Evolutionary conservation across 2,113 vertebrate genomes (phyloP), one percentile per base, ranked within the genome.

Genomic region (Mola mola): DNA sequence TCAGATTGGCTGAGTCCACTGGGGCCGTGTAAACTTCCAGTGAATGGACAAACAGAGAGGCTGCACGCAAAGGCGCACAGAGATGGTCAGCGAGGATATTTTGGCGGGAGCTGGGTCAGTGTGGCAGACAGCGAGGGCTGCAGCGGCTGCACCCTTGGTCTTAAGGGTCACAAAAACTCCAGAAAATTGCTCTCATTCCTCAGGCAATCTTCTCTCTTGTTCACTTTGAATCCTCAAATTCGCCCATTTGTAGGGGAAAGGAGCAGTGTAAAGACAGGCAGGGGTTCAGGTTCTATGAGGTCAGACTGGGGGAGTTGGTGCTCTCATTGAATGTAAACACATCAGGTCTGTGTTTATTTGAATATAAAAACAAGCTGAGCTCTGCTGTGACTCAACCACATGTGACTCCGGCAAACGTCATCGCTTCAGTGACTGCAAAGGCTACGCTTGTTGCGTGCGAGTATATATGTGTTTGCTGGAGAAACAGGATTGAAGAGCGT

Each of bases 41-140:
- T 70, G 77, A 61, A 24, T 24, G 50, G 61, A 63, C 59, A 61
- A 44, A 61, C 31, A 28, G 29, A 50, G 42, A 58, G 50, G 66
- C 69, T 58, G 46, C 72, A 59, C 9, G 42, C 65, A 16, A 61
- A 67, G 20, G 16, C 56, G 25, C 26, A 4, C 53, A 71, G 49
- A 71, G 49, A 51, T 15, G 17, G 52, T 53, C 38, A 25, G 15
- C 22, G 61, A 63, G 33, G 58, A 33, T 4, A 16, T 46, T 59
- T 60, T 50, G 38, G 44, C 2, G 5, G 13, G 8, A 82, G 78
- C 15, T 56, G 67, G 76, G 74, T 84, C 83, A 81, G 72, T 75
- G 72, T 76, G 70, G 78, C 75, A 78, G 72, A 70, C 57, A 36
- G 38, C 2, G n/a, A 9, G 10, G 36, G 50, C 74, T 42, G 56